These are phyloP conservation scores for Tympanoctomys barrerae DNA, from an alignment of 2,797 vertebrate genomes.

Conservation along the genomic window DNA sequence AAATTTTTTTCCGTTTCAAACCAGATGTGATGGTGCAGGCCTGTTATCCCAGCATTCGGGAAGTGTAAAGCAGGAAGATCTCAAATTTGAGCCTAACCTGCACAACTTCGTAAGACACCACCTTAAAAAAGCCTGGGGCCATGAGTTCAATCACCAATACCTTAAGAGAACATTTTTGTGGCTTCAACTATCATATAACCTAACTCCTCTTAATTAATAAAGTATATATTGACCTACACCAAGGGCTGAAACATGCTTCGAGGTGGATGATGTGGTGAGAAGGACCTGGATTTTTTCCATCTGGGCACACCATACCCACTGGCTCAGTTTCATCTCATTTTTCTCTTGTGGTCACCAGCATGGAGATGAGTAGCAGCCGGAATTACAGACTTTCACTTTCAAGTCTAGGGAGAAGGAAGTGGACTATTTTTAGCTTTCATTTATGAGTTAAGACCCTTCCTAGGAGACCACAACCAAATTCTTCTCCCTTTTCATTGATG, in stretches of 20 bases:
- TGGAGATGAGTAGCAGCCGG: neutral
- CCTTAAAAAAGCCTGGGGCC: neutral
- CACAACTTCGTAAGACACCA: neutral
- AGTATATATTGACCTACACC: neutral
- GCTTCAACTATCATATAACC: constrained; percentile 26
- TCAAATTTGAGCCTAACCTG: neutral
- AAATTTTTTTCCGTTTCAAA: neutral
- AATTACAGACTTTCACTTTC: neutral
- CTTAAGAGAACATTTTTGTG: neutral
- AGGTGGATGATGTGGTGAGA: neutral
- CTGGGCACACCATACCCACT: neutral
- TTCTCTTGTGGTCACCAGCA: neutral
- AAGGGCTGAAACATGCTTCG: neutral
- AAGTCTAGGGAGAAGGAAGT: neutral
- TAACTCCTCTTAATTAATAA: neutral
- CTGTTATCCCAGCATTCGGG: neutral
- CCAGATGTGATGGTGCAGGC: neutral
- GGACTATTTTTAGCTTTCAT: neutral
- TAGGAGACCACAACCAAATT: neutral
- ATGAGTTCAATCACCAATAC: neutral
- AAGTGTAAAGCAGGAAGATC: neutral
- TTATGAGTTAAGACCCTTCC: neutral
- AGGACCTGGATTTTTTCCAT: neutral
- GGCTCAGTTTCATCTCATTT: neutral
- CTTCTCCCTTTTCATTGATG: neutral